Base-by-base conservation (phyloP, 2,888 invertebrate species). In the Andrena bucephala region DNA sequence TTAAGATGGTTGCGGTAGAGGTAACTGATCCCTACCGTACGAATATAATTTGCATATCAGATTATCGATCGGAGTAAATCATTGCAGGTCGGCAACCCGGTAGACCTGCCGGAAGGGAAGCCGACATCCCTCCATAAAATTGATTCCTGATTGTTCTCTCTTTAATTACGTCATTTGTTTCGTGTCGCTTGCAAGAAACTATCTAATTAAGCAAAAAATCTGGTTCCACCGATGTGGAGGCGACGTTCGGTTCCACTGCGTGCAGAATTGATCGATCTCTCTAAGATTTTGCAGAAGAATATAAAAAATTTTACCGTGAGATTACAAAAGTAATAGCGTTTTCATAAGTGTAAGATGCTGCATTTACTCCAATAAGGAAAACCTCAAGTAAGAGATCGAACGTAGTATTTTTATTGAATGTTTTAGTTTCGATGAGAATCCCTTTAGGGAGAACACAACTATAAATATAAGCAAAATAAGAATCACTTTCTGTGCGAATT, bases 41-140 rank as follows among this genome's bases (percentile, higher is more conserved):
- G 89, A 87, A 89, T 85, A 87, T 88, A 88, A 90, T 90, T 90
- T 90, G 89, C 90, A 90, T 90, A 90, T 89, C 90, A 84, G 88
- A 90, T 90, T 89, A 89, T 88, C 88, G 89, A 89, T 87, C 90
- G 85, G 73, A 87, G 89, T 90, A 88, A 90, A 90, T 90, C 90
- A 89, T 90, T 85, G 87, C 81, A 79, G 84, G 84, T 89, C 88
- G 86, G 83, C 81, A 84, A 83, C 74, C 82, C 80, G 78, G 83
- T 84, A 85, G 77, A 81, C 68, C 78, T 89, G 90, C 85, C 88
- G 86, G 88, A 88, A 88, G 88, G 81, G 66, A 84, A 83, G 73
- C 77, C 74, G 81, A 84, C 82, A 78, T 84, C 71, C 66, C 77
- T 50, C 27, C 85, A 81, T 81, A 78, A 88, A 86, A 89, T 88